Evolutionary conservation across 2,797 vertebrate species (phyloP).

Genomic region (Setipinna tenuifilis): DNA sequence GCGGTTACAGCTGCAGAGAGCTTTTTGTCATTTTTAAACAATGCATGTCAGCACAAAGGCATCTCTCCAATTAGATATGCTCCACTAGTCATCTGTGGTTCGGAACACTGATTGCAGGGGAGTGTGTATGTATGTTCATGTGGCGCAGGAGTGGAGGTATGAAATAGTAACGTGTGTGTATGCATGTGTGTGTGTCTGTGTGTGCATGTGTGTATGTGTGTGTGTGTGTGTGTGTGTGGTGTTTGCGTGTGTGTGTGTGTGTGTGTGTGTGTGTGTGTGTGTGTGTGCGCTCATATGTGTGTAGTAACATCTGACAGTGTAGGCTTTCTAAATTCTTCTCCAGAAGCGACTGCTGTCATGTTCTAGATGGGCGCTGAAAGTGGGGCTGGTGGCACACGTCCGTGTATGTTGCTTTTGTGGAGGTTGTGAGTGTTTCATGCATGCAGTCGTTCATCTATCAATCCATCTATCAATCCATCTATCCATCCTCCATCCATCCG

Average conservation of each 20-base stretch:
- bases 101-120: background rate
- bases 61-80: constrained; percentile 60
- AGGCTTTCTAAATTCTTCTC: background rate
- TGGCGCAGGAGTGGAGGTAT: background rate
- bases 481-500: too few relatives aligned
- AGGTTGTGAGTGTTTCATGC: background rate
- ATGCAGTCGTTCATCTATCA: too few relatives aligned
- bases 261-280: too few relatives aligned
- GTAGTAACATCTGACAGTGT: too few relatives aligned
- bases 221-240: background rate
- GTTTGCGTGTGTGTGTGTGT: too few relatives aligned
- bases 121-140: background rate
- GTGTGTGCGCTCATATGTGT: too few relatives aligned
- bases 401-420: background rate
- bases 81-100: constrained; percentile 66
- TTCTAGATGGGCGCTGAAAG: background rate
- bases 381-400: background rate
- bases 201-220: background rate
- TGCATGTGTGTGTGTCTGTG: constrained; percentile 18
- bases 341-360: background rate
- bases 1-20: constrained; percentile 45
- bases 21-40: constrained; percentile 34
- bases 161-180: background rate
- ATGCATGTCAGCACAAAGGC: constrained; percentile 44
- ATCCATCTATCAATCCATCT: too few relatives aligned